These are phyloP conservation scores for Phylloscopus whistleri DNA, from an alignment of 2,113 vertebrate genomes.

Conservation along the genomic window DNA sequence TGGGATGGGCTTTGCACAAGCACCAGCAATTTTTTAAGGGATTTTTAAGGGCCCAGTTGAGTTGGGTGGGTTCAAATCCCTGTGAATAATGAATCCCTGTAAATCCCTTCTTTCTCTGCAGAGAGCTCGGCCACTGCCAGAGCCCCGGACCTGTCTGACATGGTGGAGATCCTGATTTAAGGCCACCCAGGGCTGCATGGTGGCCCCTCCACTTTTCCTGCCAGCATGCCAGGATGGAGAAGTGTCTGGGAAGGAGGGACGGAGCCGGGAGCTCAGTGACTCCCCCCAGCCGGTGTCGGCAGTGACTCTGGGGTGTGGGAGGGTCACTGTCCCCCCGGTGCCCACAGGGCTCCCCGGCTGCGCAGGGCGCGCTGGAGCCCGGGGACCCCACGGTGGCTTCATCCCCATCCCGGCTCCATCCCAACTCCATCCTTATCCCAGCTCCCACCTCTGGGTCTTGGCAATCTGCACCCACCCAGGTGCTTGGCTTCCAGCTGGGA, in stretches of 20 bases:
- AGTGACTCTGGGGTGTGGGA: neutral
- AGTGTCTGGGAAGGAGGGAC: neutral
- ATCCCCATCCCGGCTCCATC: neutral
- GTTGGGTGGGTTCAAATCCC: neutral
- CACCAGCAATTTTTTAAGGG: neutral
- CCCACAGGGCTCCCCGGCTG: neutral
- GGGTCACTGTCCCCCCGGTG: neutral
- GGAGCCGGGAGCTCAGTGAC: neutral
- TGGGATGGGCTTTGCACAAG: neutral
- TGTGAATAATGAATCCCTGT: neutral
- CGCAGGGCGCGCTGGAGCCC: neutral
- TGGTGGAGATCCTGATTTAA: constrained; percentile 83
- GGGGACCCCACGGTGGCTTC: accelerated
- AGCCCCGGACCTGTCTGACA: constrained; percentile 69
- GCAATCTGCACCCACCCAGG: neutral
- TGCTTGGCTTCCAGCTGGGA: neutral
- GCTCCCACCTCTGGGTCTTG: neutral
- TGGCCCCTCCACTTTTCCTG: neutral
- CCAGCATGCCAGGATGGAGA: neutral
- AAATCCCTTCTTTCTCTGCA: constrained; percentile 33
- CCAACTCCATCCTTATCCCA: neutral
- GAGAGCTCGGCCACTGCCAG: constrained; percentile 50
- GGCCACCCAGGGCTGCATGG: accelerated
- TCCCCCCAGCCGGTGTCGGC: accelerated
- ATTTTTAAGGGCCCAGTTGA: neutral